These are phyloP conservation scores for Acridotheres tristis DNA, from an alignment of 2,797 vertebrate genomes.

Conservation along the genomic window DNA sequence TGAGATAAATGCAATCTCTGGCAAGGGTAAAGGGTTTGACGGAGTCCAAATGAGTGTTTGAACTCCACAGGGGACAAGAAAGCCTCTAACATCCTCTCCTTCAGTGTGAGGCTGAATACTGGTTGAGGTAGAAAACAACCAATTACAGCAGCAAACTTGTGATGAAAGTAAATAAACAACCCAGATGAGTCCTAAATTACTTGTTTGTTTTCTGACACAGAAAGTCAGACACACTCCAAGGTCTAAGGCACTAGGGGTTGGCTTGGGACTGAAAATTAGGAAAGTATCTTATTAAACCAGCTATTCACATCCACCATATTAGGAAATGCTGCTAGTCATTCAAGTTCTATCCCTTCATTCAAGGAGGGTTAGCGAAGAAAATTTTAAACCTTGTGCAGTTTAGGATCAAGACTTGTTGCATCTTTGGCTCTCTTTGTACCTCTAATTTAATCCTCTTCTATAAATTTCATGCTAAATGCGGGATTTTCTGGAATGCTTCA, in stretches of 20 bases:
- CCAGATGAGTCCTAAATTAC: neutral
- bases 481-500: neutral
- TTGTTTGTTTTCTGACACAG: neutral
- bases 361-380: neutral
- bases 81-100: neutral
- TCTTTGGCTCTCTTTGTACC: neutral
- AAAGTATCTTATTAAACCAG: neutral
- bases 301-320: neutral
- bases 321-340: neutral
- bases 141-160: neutral
- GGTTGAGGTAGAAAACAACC: neutral
- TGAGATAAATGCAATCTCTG: constrained; percentile 50
- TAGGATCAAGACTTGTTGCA: neutral
- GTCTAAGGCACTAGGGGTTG: neutral
- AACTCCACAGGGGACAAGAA: constrained; percentile 16
- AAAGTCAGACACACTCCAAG: neutral
- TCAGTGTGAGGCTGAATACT: neutral
- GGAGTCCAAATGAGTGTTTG: neutral
- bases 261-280: neutral
- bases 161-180: neutral
- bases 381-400: neutral
- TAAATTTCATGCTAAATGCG: neutral
- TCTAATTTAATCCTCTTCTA: neutral
- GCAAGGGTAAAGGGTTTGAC: constrained; percentile 37
- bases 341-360: neutral